Base-by-base conservation (phyloP, 2,888 invertebrate genomes). In the Lasioglossum figueresi region DNA sequence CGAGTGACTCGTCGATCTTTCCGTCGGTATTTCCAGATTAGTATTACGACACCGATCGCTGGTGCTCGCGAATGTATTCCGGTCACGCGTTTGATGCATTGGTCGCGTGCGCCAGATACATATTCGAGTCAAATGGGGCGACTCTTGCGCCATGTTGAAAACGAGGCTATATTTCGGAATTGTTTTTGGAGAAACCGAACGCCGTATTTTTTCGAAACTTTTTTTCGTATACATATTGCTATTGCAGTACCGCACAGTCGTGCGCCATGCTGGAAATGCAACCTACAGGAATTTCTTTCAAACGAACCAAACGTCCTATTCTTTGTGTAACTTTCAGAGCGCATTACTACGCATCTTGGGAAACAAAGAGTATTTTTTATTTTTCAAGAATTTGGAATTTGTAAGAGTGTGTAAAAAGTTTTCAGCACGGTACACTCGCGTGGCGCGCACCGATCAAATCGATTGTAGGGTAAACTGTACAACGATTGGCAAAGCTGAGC, bases 1-100 rank as follows among this genome's bases (percentile, higher is more conserved):
- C 19, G 63, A 63, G 19, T 63, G 63, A 63, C 31, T 63, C 63
- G 63, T 68, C 14, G 76, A 34, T 66, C 16, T 68, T 74, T 16
- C 43, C 40, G 4, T 23, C 10, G 70, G 66, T 16, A 5, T 23
- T 34, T 27, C 45, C 14, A 14, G 37, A 19, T 68, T 68, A 52
- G 27, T 14, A 16, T 43, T 63, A 5, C 34, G 27, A 63, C 31
- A 19, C n/a, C 14, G 14, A 16, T 68, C 52, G 71, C 37, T 14
- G 4, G 4, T 6, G 2, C n/a, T 66, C 34, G 4, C 40, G 63
- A 52, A 40, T 16, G 19, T 43, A 45, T 66, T 45, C 72, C 23
- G 63, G 52, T 76, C 37, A 2, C 34, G 34, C 16, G 27, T 34
- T 27, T 14, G 10, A 34, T 37, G 56, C 59, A 16, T 43, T n/a